Evolutionary conservation across 2,888 invertebrate species (phyloP).

Genomic region (Eupithecia pulchellata): DNA sequence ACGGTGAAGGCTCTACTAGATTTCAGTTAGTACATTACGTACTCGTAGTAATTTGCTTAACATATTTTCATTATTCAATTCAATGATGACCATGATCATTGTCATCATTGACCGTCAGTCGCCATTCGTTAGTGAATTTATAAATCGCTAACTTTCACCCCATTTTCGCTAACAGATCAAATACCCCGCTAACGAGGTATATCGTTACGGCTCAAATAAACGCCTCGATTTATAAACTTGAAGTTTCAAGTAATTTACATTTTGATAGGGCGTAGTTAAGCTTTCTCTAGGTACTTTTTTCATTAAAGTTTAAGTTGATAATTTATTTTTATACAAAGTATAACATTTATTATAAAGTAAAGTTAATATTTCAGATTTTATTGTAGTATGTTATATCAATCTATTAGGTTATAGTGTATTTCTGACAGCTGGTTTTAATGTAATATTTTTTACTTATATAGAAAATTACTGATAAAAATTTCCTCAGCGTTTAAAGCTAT

Average conservation of each 20-base stretch:
- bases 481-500: no score
- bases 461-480: no score
- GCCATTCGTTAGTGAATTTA: constrained; percentile 1
- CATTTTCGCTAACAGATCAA: background rate
- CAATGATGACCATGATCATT: background rate
- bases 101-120: background rate
- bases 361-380: no score
- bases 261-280: constrained; percentile 32
- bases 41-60: no score
- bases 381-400: no score
- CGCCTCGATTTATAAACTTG: constrained; percentile 32
- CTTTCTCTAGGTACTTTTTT: constrained; percentile 15
- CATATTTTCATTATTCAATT: no score
- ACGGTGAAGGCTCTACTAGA: no score
- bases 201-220: constrained; percentile 28
- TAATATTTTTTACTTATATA: no score
- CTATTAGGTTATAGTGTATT: no score
- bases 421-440: no score
- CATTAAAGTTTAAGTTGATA: constrained; percentile 24
- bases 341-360: no score
- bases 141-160: constrained; percentile 11
- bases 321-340: constrained; percentile 15
- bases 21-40: no score
- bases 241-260: constrained; percentile 36
- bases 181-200: constrained; percentile 27